phyloP scores from a whole-genome alignment of 1,140 invertebrate genomes.

The Lepidotrigona ventralis region DNA sequence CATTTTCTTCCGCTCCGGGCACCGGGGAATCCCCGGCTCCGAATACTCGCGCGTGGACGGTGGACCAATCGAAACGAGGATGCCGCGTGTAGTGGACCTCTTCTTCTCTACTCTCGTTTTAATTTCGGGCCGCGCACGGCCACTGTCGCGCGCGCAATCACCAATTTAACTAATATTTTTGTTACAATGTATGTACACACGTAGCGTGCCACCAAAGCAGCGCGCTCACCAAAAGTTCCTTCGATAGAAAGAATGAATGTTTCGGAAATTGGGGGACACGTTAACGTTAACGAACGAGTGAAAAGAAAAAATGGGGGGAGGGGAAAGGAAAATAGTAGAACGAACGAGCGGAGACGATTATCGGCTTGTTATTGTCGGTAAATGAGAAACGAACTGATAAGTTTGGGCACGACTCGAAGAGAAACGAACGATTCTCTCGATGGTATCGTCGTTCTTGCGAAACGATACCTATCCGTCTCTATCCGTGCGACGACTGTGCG shows the following conservation, averaged over 20 bases:
- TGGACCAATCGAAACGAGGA: conserved; percentile 52
- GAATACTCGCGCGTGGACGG: conserved; percentile 46
- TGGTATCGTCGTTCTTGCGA: neutral
- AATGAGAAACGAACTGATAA: neutral
- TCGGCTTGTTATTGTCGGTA: neutral
- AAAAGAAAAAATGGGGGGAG: neutral
- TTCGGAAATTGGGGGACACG: neutral
- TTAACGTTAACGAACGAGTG: conserved; percentile 14
- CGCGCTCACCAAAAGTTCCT: conserved; percentile 74
- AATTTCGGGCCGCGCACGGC: conserved; percentile 53
- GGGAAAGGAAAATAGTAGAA: neutral
- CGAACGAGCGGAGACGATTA: conserved; percentile 6
- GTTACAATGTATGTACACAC: conserved; percentile 67
- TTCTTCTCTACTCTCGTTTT: conserved; percentile 25
- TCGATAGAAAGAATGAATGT: conserved; percentile 61
- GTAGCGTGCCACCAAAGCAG: conserved; percentile 57
- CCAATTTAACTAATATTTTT: conserved; percentile 72
- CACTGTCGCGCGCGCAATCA: conserved; percentile 43
- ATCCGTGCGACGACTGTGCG: neutral
- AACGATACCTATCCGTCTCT: neutral
- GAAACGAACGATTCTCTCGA: neutral
- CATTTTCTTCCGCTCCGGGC: conserved; percentile 33
- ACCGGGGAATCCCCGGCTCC: conserved; percentile 23
- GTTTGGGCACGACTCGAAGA: neutral
- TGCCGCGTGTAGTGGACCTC: conserved; percentile 12